phyloP scores from a whole-genome alignment of 2,797 vertebrate species.

The Aeoliscus strigatus region DNA sequence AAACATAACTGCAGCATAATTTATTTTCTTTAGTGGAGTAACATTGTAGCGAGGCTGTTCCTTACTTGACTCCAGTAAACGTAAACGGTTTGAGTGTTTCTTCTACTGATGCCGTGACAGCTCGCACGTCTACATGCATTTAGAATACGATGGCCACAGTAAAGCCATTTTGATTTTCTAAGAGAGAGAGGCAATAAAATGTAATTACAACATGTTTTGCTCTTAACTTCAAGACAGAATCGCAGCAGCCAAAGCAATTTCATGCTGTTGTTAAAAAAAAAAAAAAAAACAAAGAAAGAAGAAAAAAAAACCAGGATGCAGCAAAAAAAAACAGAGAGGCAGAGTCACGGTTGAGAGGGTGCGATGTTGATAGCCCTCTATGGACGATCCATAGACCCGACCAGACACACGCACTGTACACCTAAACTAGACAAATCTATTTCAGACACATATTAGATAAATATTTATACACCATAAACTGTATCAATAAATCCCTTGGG shows the following conservation, averaged over 20 bases:
- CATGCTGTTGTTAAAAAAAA: slow-evolving; percentile 67
- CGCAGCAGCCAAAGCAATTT: slow-evolving; percentile 68
- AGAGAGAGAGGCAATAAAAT: slow-evolving; percentile 68
- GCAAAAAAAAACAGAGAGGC: slow-evolving; percentile 29
- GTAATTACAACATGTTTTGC: slow-evolving; percentile 76
- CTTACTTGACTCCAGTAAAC: slow-evolving; percentile 18
- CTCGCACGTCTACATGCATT: slow-evolving; percentile 46
- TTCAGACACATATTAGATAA: slow-evolving; percentile 94
- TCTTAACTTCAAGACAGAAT: slow-evolving; percentile 65
- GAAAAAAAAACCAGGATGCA: too few species aligned
- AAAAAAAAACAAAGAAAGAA: too few species aligned
- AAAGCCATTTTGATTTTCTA: slow-evolving; percentile 62
- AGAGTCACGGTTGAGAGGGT: slow-evolving; percentile 60
- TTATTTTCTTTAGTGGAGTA: slow-evolving; percentile 3
- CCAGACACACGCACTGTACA: slow-evolving; percentile 27
- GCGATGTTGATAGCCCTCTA: slow-evolving; percentile 53
- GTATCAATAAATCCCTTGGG: slow-evolving; percentile 84
- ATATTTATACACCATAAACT: slow-evolving; percentile 97
- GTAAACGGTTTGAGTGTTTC: slow-evolving; percentile 19
- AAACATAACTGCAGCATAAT: background rate
- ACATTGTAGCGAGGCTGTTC: slow-evolving; percentile 7
- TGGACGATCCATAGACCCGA: slow-evolving; percentile 34
- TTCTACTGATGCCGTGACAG: slow-evolving; percentile 23
- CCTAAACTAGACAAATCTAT: slow-evolving; percentile 84
- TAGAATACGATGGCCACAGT: slow-evolving; percentile 56